Percentiles rank a stretch among this genome's conserved stretches.
phyloP scores from a whole-genome alignment of 53 echinoderm and acorn worm species.

The Hippasteria phrygiana region DNA sequence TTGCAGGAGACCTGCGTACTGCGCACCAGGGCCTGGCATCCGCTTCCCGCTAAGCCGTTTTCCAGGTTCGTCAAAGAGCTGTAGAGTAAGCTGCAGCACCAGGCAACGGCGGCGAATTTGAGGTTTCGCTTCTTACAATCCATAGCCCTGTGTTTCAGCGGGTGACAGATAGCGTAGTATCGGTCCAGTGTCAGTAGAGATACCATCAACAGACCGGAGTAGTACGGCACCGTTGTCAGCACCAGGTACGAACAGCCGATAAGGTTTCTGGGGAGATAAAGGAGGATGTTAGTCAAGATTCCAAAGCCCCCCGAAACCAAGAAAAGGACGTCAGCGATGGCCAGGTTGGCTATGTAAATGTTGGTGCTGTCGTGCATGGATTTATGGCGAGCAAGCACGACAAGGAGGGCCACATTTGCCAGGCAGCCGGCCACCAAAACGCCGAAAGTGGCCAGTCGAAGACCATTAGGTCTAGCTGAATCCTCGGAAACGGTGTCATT shows the following conservation, averaged over 20 bases:
- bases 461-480: background rate
- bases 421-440: background rate
- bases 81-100: background rate
- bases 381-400: conserved; percentile 11
- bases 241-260: background rate
- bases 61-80: background rate
- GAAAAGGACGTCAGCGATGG: background rate
- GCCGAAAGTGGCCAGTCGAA: background rate
- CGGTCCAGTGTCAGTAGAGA: background rate
- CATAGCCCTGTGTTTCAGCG: background rate
- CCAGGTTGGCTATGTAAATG: conserved; percentile 19
- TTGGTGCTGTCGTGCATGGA: conserved; percentile 7
- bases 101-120: background rate
- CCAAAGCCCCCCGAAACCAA: background rate
- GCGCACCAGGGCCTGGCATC: background rate
- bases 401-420: background rate
- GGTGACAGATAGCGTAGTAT: background rate
- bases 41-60: background rate
- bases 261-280: conserved; percentile 1
- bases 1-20: background rate
- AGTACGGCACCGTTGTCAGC: background rate
- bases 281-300: background rate
- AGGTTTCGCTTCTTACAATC: background rate
- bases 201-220: background rate
- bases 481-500: background rate